These are phyloP conservation scores for Dynastes hyllus DNA, from an alignment of 2,888 invertebrate genomes.

Conservation along the genomic window DNA sequence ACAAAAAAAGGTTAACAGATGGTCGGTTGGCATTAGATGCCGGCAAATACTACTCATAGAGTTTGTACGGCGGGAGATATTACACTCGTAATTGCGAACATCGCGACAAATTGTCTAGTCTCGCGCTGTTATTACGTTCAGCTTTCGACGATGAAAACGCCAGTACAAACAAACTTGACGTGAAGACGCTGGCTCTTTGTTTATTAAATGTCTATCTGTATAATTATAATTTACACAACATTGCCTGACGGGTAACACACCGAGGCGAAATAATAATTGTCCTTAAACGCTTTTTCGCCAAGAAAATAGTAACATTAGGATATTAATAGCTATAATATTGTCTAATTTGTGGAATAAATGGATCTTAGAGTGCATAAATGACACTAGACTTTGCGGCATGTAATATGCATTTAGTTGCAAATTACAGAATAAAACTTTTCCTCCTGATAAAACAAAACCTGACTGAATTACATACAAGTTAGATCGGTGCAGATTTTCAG, in stretches of 20 bases:
- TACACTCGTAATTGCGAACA: slow-evolving; percentile 15
- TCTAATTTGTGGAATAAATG: no score
- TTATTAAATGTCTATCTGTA: slow-evolving; percentile 21
- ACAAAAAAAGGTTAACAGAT: no score
- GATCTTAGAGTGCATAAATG: no score
- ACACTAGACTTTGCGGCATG: no score
- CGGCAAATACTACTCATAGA: background rate
- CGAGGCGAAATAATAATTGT: background rate
- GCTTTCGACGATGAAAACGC: slow-evolving; percentile 8
- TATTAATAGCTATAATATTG: no score
- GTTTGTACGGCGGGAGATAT: slow-evolving; percentile 10
- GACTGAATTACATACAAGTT: no score
- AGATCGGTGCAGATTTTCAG: no score
- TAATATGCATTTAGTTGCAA: no score
- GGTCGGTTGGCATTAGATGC: background rate
- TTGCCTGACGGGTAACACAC: background rate
- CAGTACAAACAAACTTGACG: background rate
- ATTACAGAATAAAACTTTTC: no score
- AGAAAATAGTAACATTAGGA: no score
- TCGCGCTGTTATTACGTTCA: slow-evolving; percentile 7
- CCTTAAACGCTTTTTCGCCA: background rate
- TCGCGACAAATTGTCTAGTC: slow-evolving; percentile 29
- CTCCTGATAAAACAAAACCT: no score
- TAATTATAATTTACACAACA: slow-evolving; percentile 19
- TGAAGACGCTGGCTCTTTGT: slow-evolving; percentile 7